phyloP scores from a whole-genome alignment of 2,888 invertebrate genomes.

The Leptinotarsa rubiginosa region DNA sequence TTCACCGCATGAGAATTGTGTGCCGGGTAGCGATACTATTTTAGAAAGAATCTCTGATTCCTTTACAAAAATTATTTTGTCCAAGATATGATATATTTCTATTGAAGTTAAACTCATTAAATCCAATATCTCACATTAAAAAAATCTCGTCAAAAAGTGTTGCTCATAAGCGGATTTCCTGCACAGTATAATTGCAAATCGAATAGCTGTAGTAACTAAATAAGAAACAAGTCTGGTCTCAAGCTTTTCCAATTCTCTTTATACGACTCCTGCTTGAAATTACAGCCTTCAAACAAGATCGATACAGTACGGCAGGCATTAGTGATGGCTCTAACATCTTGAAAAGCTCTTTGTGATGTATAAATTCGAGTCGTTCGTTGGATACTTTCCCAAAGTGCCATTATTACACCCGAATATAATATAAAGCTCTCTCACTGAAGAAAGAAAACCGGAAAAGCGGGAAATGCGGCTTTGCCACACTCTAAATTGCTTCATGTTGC shows the following conservation, averaged over 20 bases:
- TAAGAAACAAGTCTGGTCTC: too few species aligned
- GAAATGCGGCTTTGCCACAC: constrained; percentile 34
- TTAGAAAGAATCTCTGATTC: background rate
- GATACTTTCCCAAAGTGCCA: constrained; percentile 11
- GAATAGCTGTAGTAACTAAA: too few species aligned
- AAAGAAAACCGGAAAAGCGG: constrained; percentile 32
- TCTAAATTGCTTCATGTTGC: constrained; percentile 34
- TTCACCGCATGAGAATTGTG: background rate
- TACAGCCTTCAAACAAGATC: background rate
- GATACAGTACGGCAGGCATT: background rate
- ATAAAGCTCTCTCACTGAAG: constrained; percentile 16
- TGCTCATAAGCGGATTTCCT: too few species aligned
- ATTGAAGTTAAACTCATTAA: too few species aligned
- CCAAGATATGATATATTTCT: too few species aligned
- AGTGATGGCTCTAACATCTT: constrained; percentile 5
- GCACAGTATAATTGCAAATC: too few species aligned
- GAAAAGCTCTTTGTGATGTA: constrained; percentile 15
- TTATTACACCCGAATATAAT: constrained; percentile 24
- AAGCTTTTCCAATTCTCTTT: background rate
- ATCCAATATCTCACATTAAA: too few species aligned
- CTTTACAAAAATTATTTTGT: too few species aligned
- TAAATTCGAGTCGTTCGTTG: constrained; percentile 15
- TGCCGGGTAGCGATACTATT: background rate
- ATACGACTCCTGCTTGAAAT: background rate
- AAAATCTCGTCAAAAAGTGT: too few species aligned